Percentiles rank a stretch among this genome's conserved stretches.
Evolutionary conservation across 1,140 invertebrate genomes (phyloP).

Genomic region (Hirudo medicinalis): DNA sequence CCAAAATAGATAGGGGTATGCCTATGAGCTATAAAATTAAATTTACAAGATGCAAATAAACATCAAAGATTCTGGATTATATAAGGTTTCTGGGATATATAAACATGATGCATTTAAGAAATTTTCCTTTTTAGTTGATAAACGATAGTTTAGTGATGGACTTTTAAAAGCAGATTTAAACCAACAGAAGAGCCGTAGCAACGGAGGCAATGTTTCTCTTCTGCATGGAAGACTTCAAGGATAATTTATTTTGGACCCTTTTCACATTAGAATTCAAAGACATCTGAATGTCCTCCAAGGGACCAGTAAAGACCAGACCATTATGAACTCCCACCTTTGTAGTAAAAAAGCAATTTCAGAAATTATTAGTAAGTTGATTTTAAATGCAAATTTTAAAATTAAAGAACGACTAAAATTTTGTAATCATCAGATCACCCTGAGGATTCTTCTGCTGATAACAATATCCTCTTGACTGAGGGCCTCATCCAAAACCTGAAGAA

Average conservation of each 20-base stretch:
- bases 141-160: neutral
- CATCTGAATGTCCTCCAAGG: slow-evolving; percentile 35
- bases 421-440: slow-evolving; percentile 8
- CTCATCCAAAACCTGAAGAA: neutral
- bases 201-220: slow-evolving; percentile 5
- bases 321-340: slow-evolving; percentile 39
- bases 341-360: neutral
- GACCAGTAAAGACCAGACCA: slow-evolving; percentile 38
- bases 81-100: too few relatives aligned
- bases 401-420: neutral
- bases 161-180: neutral
- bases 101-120: too few relatives aligned
- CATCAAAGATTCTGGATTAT: too few relatives aligned
- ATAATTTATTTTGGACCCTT: neutral
- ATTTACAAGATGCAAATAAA: too few relatives aligned
- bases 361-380: neutral
- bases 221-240: neutral
- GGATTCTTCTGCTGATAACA: neutral
- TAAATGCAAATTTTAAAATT: neutral
- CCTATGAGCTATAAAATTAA: too few relatives aligned
- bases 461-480: slow-evolving; percentile 11
- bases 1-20: too few relatives aligned
- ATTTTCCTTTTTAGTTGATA: too few relatives aligned
- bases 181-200: slow-evolving; percentile 10
- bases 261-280: slow-evolving; percentile 25